Evolutionary conservation across 2,888 invertebrate genomes (phyloP), one percentile per base, ranked within the genome.

Genomic region (Spisula subtruncata): DNA sequence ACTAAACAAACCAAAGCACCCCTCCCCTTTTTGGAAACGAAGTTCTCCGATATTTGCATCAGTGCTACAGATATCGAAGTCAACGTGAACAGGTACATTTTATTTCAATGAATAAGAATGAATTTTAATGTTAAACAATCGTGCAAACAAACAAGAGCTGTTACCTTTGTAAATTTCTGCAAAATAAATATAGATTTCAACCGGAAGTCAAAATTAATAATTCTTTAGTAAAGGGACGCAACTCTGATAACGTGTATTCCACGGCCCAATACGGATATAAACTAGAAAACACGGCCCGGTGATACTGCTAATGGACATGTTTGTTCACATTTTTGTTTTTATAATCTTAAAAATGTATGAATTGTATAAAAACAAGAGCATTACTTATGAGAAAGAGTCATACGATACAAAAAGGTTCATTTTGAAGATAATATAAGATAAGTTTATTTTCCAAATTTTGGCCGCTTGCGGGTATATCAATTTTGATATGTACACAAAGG

Each of bases 131-230:
- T 10, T n/a, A 25, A 0, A 10, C 60, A 66, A 66, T 66, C 25
- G 6, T 66, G 60, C 60, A 66, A n/a, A 25, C 60, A 66, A 66
- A 66, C 60, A 25, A 66, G 25, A 66, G n/a, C 60, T 25, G 25
- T 66, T 66, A 66, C 60, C 60, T 66, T 66, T 6, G 25, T n/a
- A 66, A 66, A 8, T 66, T 66, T 66, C 60, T 10, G 60, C 51
- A 66, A 41, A 41, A 41, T 41, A 41, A n/a, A 66, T 25, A 25
- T 66, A 66, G 60, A 66, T 66, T n/a, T n/a, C 60, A 66, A 66
- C 60, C 60, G 60, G 60, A 66, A 66, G 60, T 66, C 25, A 25
- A 66, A 25, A 66, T 66, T 25, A 66, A 66, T 66, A 66, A 66
- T 66, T 51, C 60, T 66, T 25, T 12, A 66, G 60, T n/a, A 66